Evolutionary conservation across 2,113 vertebrate species (phyloP), one percentile per base, ranked within the genome.

Genomic region (Hucho hucho): DNA sequence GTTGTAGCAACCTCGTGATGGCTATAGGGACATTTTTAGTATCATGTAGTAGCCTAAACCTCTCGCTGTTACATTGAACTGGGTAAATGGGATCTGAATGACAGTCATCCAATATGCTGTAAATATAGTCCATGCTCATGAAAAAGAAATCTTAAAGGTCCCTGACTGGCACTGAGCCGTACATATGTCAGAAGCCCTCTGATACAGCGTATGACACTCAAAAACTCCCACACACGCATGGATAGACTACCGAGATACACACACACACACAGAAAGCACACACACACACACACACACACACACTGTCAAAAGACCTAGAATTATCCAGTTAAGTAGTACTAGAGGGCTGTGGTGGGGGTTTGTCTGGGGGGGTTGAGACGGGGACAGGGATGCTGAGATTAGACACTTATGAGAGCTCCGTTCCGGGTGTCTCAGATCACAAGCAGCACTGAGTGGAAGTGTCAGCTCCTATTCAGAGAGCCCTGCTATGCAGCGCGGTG

Each of bases 341-440:
- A 81, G 85, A 76, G 81, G 86, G 53, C 73, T 79, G 75, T 76
- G 81, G 85, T 47, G 71, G 80, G 76, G 87, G 81, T 85, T 77
- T 79, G 85, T 71, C 18, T 49, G 6, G 70, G 14, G 25, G 26
- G 70, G 37, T 53, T 7, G 64, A 29, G 64, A 3, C n/a, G 7
- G 61, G 9, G 61, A 4, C 64, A 2, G 83, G 87, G 86, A 82
- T 83, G 81, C 78, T 77, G 67, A 84, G 91, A 90, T 92, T 87
- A 89, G 83, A 83, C 82, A 87, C 81, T 89, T 90, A 89, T 86
- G 81, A 69, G 83, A 84, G 79, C 73, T 77, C 72, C 75, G 84
- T 91, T 91, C 77, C 70, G 85, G 82, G 77, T 85, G 77, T 77
- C 73, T 89, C 75, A 84, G 91, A 92, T 92, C 87, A 91, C 78